phyloP scores from a whole-genome alignment of 2,113 vertebrate genomes.

The Cranoglanis bouderius region DNA sequence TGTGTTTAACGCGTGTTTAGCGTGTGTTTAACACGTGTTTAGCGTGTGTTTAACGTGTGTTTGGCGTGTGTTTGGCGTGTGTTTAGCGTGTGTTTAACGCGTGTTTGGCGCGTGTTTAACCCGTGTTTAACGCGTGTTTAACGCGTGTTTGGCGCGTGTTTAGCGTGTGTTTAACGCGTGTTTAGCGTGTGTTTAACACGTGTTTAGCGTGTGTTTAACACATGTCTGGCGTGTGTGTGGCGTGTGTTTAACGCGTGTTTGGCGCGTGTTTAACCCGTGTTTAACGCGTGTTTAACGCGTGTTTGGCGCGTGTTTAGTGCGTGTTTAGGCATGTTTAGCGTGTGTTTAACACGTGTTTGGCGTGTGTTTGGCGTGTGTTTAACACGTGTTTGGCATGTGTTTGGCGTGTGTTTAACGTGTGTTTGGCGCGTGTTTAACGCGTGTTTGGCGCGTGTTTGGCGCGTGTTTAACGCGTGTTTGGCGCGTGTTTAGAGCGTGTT shows the following conservation, averaged over 20 bases:
- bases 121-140: background rate
- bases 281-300: background rate
- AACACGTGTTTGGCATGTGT: background rate
- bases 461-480: background rate
- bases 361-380: background rate
- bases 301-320: background rate
- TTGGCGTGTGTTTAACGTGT: background rate
- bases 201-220: too few relatives aligned
- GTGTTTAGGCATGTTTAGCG: too few relatives aligned
- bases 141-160: background rate
- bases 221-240: background rate
- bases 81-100: background rate
- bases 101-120: background rate
- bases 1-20: background rate
- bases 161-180: background rate
- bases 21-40: too few relatives aligned
- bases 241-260: too few relatives aligned
- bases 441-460: too few relatives aligned
- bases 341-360: background rate
- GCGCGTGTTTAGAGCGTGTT: too few relatives aligned
- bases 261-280: too few relatives aligned
- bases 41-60: background rate
- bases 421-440: too few relatives aligned
- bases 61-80: background rate
- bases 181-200: background rate